phyloP scores from a whole-genome alignment of 2,797 vertebrate genomes.

The Hyperoplus immaculatus region DNA sequence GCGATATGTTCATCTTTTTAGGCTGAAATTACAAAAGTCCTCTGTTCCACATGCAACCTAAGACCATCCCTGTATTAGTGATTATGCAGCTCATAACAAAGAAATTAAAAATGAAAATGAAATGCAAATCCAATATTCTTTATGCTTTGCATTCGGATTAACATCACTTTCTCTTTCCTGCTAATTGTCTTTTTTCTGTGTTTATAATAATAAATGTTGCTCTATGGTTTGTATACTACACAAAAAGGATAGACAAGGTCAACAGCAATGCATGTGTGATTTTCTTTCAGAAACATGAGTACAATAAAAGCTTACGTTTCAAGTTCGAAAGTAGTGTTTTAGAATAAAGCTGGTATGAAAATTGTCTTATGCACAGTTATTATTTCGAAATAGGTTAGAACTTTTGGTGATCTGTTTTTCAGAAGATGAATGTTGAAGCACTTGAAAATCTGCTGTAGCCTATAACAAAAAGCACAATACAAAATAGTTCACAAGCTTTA shows the following conservation, averaged over 20 bases:
- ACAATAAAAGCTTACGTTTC: not conserved
- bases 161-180: constrained; percentile 11
- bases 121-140: constrained; percentile 49
- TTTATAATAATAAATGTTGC: not conserved
- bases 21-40: constrained; percentile 44
- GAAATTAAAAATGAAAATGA: too few species aligned
- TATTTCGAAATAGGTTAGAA: not conserved
- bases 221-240: not conserved
- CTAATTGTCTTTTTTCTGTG: constrained; percentile 14
- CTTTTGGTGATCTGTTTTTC: not conserved
- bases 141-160: constrained; percentile 36
- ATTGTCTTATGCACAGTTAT: not conserved
- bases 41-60: constrained; percentile 42
- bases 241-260: not conserved
- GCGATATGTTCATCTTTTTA: constrained; percentile 47
- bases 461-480: not conserved
- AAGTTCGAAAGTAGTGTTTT: not conserved
- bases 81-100: constrained; percentile 48
- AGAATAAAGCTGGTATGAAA: not conserved
- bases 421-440: not conserved
- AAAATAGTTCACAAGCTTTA: not conserved
- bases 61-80: constrained; percentile 17
- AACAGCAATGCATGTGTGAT: not conserved
- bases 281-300: not conserved
- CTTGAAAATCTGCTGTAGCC: not conserved